A percentile compares a stretch with the other conserved stretches of the same genome.
Conservation (phyloP, 2,797 vertebrate genomes). For the Steatocranus sp. region DNA sequence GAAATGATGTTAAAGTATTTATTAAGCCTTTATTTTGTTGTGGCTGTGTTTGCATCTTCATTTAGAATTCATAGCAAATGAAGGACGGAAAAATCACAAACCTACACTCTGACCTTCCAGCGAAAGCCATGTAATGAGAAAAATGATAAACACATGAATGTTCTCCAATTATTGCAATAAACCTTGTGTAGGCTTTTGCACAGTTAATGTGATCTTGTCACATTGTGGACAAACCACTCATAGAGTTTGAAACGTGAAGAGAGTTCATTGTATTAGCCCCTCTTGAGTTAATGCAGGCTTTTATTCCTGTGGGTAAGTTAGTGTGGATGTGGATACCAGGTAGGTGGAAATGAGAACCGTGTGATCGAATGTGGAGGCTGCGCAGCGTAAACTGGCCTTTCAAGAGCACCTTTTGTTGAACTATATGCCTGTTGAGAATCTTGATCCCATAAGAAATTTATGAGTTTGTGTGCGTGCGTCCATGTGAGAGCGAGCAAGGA, state of each 20-base stretch:
- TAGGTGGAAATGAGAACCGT: conserved; percentile 38
- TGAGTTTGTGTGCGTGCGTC: conserved; percentile 18
- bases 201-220: conserved; percentile 41
- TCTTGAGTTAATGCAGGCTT: conserved; percentile 67
- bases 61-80: conserved; percentile 2
- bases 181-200: conserved; percentile 41
- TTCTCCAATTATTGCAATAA: conserved; percentile 21
- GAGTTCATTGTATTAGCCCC: conserved; percentile 53
- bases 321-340: conserved; percentile 28
- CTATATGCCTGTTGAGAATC: conserved; percentile 45
- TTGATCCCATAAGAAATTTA: conserved; percentile 60
- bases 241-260: conserved; percentile 43
- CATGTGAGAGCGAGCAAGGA: conserved; percentile 3
- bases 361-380: conserved; percentile 41
- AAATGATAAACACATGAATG: conserved; percentile 43
- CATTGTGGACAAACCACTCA: conserved; percentile 49
- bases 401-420: conserved; percentile 48
- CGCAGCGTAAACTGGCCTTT: conserved; percentile 47
- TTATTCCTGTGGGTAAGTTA: conserved; percentile 35
- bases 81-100: conserved; percentile 11
- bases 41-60: conserved; percentile 41
- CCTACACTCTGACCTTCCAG: conserved; percentile 36
- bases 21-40: conserved; percentile 34
- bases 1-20: conserved; percentile 54
- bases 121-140: conserved; percentile 2